Evolutionary conservation across 2,888 invertebrate genomes (phyloP).

Genomic region (Smittia aterrima): DNA sequence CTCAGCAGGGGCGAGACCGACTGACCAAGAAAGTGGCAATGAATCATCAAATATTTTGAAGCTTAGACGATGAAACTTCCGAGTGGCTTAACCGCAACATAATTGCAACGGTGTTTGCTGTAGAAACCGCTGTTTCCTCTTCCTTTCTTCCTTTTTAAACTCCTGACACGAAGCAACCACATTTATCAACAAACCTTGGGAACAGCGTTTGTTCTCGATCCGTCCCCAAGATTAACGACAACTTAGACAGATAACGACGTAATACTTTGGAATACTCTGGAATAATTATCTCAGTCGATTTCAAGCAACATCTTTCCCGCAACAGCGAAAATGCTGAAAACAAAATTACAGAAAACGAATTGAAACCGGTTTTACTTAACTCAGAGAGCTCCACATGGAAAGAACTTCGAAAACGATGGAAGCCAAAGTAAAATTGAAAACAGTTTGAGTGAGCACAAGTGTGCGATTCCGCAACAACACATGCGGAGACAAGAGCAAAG

Average conservation of each 20-base stretch:
- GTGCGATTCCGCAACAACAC: not conserved
- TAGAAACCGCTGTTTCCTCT: not conserved
- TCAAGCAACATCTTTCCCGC: not conserved
- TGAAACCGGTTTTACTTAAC: conserved; percentile 8
- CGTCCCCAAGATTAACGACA: conserved; percentile 14
- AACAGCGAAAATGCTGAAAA: not conserved
- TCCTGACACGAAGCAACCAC: not conserved
- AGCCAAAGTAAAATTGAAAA: not conserved
- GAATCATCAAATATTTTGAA: not conserved
- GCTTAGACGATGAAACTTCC: not conserved
- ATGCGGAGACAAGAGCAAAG: not conserved
- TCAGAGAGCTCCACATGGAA: not conserved
- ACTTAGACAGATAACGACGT: not conserved
- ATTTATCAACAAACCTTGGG: not conserved
- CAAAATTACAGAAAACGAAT: not conserved
- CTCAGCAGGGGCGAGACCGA: too few species aligned
- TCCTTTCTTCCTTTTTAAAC: not conserved
- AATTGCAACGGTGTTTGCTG: not conserved
- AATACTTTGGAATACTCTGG: not conserved
- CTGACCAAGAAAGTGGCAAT: too few species aligned
- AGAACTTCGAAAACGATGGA: not conserved
- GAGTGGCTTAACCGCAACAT: not conserved
- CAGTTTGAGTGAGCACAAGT: not conserved
- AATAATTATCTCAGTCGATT: conserved; percentile 7
- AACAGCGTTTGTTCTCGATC: not conserved